Evolutionary conservation across 1,140 invertebrate species (phyloP), one percentile per base, ranked within the genome.

Genomic region (Brachionus sp.): DNA sequence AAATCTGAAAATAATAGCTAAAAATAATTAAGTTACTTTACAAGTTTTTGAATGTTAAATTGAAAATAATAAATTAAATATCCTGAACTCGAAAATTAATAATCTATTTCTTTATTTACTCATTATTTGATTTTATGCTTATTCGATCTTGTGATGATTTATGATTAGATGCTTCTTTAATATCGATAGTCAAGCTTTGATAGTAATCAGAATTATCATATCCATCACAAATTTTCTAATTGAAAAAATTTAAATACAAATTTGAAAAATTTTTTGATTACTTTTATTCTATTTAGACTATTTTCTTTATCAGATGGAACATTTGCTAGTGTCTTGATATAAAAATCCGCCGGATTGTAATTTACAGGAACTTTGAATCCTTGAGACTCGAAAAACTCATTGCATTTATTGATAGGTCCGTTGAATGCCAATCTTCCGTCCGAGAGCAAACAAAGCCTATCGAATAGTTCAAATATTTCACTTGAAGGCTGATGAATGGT

Each of bases 401-500:
- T 91, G 0, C 95, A 94, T 85, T 94, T 92, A 39, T 92, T 91
- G 0, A 93, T 91, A 5, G 92, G 92, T 16, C 97, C 96, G 82
- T 96, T 91, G 88, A 94, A 98, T 0, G 94, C 95, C 0, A 95
- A 92, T 84, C 94, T 90, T 0, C 96, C 97, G 87, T 98, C 95
- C 0, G 95, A 93, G 92, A 98, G 93, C 10, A 97, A 90, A 0
- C 97, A 89, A 42, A 97, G 90, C 86, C 86, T 88, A 87, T 97
- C 94, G 88, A 98, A 98, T 89, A 98, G 91, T n/a, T 93, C 92
- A 86, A 94, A 98, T 0, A 98, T 89, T 84, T 98, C 95, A 0
- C 95, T 96, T 0, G 94, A 96, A 0, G 97, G 97, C 87, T 98
- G 96, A 89, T 98, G 96, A 84, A 98, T 95, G 3, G 96, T 98